Evolutionary conservation across 2,888 invertebrate species (phyloP).

Genomic region (Caradrina clavipalpis): DNA sequence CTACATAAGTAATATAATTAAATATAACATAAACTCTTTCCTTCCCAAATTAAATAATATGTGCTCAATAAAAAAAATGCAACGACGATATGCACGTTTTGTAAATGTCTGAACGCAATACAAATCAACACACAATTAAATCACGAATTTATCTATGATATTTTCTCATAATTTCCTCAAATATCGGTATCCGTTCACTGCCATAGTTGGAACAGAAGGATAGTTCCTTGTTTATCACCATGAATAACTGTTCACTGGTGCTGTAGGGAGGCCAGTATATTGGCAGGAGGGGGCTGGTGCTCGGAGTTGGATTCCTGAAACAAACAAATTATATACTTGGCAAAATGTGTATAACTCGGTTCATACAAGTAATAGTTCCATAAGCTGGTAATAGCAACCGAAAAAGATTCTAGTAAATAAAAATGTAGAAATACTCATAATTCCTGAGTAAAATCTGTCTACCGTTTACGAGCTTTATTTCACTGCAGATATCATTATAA

Average conservation of each 20-base stretch:
- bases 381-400: too few species aligned
- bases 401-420: too few species aligned
- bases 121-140: neutral
- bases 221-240: slow-evolving; percentile 61
- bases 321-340: neutral
- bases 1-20: too few species aligned
- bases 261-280: slow-evolving; percentile 67
- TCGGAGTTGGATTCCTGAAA: slow-evolving; percentile 71
- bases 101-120: neutral
- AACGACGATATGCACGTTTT: neutral
- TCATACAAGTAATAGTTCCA: too few species aligned
- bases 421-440: too few species aligned
- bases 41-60: neutral
- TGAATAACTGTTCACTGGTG: slow-evolving; percentile 30
- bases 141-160: slow-evolving; percentile 31
- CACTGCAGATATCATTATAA: too few species aligned
- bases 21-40: neutral
- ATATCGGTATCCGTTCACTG: slow-evolving; percentile 70
- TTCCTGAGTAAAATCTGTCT: too few species aligned
- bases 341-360: neutral
- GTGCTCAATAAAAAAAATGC: neutral
- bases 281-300: slow-evolving; percentile 42
- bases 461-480: too few species aligned
- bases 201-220: slow-evolving; percentile 64
- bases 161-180: slow-evolving; percentile 70